Evolutionary conservation across 2,888 invertebrate species (phyloP).

Genomic region (Oscheius sp.): DNA sequence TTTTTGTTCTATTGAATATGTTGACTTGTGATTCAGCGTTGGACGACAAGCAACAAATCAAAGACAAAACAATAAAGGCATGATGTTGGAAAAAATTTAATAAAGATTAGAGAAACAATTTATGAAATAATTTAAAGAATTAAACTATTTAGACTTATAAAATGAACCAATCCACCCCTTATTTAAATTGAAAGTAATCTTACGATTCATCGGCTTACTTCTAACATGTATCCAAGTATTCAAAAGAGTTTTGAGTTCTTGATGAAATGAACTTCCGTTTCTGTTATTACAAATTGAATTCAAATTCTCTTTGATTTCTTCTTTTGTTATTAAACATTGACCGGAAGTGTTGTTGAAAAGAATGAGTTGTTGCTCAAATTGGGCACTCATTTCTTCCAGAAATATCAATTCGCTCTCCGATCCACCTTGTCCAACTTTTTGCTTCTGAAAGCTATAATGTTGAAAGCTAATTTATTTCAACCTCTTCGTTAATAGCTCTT

Average conservation of each 20-base stretch:
- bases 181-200: neutral
- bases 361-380: neutral
- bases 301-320: neutral
- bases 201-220: conserved; percentile 6
- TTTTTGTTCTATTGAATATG: too few relatives aligned
- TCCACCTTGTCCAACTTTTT: neutral
- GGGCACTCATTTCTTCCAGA: neutral
- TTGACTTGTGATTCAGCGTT: too few relatives aligned
- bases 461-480: neutral
- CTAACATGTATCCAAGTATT: neutral
- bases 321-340: neutral
- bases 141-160: neutral
- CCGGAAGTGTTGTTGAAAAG: neutral
- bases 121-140: neutral
- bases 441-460: neutral
- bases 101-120: too few relatives aligned
- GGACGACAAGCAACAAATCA: too few relatives aligned
- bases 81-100: too few relatives aligned
- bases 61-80: too few relatives aligned
- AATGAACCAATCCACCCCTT: conserved; percentile 4
- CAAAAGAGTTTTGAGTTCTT: neutral
- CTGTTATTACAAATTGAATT: neutral
- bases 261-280: neutral
- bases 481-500: neutral
- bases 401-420: neutral